These are phyloP conservation scores for Temnothorax longispinosus DNA, from an alignment of 1,140 invertebrate genomes.

Conservation along the genomic window DNA sequence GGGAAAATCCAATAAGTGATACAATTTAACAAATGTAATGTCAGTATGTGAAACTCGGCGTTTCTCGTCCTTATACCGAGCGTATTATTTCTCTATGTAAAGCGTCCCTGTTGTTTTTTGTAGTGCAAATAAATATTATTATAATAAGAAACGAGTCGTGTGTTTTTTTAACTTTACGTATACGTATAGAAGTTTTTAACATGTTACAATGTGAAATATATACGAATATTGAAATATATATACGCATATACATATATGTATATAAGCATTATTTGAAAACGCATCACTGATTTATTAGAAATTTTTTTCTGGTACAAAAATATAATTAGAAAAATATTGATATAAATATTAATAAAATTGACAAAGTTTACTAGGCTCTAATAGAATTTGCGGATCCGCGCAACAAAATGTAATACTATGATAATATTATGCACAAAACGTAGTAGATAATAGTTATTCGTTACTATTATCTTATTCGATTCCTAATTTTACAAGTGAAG, in stretches of 20 bases:
- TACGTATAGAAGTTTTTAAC: not conserved
- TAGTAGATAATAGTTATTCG: not conserved
- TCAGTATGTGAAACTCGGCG: not conserved
- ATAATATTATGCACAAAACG: not conserved
- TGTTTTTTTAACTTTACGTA: not conserved
- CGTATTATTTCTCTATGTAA: constrained; percentile 74
- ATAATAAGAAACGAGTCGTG: constrained; percentile 70
- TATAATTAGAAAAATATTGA: constrained; percentile 39
- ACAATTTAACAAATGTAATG: not conserved
- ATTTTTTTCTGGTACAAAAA: constrained; percentile 19
- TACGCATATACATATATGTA: too few relatives aligned
- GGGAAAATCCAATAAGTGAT: constrained; percentile 43
- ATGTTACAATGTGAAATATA: not conserved
- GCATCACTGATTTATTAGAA: not conserved
- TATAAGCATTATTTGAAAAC: not conserved
- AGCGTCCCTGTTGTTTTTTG: constrained; percentile 82
- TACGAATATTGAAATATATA: not conserved
- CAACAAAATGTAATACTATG: not conserved
- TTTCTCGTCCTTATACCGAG: constrained; percentile 42
- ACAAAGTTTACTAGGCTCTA: not conserved
- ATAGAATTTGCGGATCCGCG: not conserved
- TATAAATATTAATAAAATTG: not conserved
- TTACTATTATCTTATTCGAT: not conserved
- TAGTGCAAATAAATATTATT: constrained; percentile 85
- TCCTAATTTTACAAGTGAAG: not conserved